These are phyloP conservation scores for Pseudoatta argentina DNA, from an alignment of 1,140 invertebrate genomes.

Conservation along the genomic window DNA sequence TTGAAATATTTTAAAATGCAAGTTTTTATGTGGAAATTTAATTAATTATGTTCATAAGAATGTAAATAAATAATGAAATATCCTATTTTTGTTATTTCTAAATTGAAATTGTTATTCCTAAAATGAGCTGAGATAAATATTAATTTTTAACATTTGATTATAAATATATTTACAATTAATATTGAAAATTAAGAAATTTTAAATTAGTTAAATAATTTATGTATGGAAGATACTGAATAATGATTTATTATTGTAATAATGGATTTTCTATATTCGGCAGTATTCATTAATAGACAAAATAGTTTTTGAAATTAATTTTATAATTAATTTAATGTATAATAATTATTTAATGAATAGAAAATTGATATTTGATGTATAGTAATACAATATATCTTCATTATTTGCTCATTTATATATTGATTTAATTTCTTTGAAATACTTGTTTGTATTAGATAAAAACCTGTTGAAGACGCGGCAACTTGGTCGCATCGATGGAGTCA, in stretches of 20 bases:
- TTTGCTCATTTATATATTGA: background rate
- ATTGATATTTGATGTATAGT: background rate
- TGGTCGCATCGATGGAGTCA: background rate
- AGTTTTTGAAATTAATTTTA: background rate
- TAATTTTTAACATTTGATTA: background rate
- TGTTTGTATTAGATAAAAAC: slow-evolving; percentile 13
- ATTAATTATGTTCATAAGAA: background rate
- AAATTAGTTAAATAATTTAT: background rate
- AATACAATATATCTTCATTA: background rate
- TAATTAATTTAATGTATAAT: slow-evolving; percentile 13
- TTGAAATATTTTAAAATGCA: background rate
- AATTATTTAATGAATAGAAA: slow-evolving; percentile 4
- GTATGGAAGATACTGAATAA: background rate
- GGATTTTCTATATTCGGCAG: background rate
- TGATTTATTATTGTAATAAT: slow-evolving; percentile 6
- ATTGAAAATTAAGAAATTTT: background rate
- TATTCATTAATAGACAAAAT: background rate
- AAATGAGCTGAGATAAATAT: background rate
- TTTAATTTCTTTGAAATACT: slow-evolving; percentile 41
- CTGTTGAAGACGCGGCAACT: slow-evolving; percentile 30
- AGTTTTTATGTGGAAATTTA: slow-evolving; percentile 1
- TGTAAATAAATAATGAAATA: slow-evolving; percentile 2
- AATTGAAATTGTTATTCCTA: background rate
- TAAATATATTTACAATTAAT: background rate
- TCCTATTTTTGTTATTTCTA: background rate